phyloP scores from a whole-genome alignment of 2,797 vertebrate genomes.

The Platyrinchus mystaceus region DNA sequence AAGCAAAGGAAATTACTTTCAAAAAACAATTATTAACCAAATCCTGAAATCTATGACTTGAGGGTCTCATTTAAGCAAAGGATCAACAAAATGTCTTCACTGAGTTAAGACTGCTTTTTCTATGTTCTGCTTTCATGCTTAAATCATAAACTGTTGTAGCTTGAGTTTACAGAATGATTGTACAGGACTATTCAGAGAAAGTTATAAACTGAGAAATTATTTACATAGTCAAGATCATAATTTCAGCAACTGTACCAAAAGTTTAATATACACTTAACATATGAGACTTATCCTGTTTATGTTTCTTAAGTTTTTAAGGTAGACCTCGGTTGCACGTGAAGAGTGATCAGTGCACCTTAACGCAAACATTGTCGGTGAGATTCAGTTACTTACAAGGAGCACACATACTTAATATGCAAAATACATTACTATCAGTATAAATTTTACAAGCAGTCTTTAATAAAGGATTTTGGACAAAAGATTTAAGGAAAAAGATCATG shows the following conservation, averaged over 20 bases:
- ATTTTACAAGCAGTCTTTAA: neutral
- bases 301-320: neutral
- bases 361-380: neutral
- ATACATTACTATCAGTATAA: neutral
- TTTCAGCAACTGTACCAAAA: neutral
- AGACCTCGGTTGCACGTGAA: neutral
- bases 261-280: neutral
- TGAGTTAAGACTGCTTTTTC: neutral
- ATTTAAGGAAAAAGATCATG: neutral
- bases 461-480: neutral
- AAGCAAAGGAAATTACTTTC: neutral
- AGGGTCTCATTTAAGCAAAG: neutral
- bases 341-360: neutral
- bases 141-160: neutral
- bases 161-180: neutral
- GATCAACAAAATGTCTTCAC: neutral
- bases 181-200: neutral
- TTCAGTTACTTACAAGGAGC: neutral
- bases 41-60: neutral
- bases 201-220: neutral
- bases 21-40: neutral
- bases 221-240: neutral
- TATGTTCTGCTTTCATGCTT: neutral
- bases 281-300: neutral
- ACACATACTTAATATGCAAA: neutral